These are phyloP conservation scores for Oceanodroma tethys DNA, from an alignment of 2,113 vertebrate genomes.

Conservation along the genomic window DNA sequence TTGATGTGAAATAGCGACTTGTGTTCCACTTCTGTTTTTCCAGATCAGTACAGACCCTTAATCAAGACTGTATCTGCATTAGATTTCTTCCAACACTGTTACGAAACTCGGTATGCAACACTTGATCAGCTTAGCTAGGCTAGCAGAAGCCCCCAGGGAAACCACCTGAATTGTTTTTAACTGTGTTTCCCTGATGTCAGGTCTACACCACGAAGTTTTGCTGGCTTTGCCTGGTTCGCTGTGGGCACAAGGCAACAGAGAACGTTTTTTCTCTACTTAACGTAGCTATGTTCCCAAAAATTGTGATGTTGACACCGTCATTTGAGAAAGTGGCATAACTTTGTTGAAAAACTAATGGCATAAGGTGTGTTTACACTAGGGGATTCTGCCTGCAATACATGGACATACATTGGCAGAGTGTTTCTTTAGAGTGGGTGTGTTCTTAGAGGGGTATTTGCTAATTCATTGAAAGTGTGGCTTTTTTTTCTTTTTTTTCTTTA, in stretches of 20 bases:
- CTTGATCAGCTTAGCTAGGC: background rate
- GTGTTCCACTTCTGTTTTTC: background rate
- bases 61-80: background rate
- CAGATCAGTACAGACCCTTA: background rate
- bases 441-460: background rate
- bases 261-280: background rate
- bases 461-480: background rate
- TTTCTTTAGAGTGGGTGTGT: background rate
- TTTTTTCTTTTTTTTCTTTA: background rate
- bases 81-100: background rate
- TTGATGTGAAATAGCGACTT: background rate
- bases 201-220: background rate
- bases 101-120: accelerated
- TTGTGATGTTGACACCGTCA: background rate
- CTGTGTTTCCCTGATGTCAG: background rate
- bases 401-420: background rate
- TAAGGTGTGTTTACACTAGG: background rate
- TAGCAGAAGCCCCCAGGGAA: background rate
- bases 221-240: background rate
- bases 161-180: background rate
- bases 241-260: background rate
- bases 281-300: background rate
- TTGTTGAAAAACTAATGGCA: background rate
- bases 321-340: background rate
- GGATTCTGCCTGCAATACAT: background rate